phyloP scores from a whole-genome alignment of 1,140 invertebrate genomes.

The Listronotus oregonensis region DNA sequence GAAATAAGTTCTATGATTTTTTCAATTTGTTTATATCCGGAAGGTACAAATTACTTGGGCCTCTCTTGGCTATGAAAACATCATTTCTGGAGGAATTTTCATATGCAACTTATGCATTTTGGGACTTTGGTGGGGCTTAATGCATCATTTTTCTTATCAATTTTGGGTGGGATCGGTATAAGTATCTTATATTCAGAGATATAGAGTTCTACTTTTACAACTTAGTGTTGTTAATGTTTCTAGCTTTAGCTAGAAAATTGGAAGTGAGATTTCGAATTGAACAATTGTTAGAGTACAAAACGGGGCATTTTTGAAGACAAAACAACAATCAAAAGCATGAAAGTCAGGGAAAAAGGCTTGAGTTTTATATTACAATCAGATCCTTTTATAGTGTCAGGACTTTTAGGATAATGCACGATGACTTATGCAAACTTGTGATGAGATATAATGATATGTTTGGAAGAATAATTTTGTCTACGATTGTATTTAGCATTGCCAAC shows the following conservation, averaged over 20 bases:
- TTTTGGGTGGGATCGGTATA: conserved; percentile 26
- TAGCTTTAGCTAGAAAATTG: conserved; percentile 25
- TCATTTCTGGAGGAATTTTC: conserved; percentile 34
- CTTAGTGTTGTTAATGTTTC: conserved; percentile 17
- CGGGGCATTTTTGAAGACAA: conserved; percentile 26
- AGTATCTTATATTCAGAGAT: conserved; percentile 30
- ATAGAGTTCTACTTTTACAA: conserved; percentile 33
- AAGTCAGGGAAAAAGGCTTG: conserved; percentile 1
- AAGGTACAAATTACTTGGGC: conserved; percentile 29
- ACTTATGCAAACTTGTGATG: conserved; percentile 28
- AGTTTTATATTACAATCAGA: conserved; percentile 28
- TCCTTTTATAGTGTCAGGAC: conserved; percentile 34
- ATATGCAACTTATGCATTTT: conserved; percentile 32
- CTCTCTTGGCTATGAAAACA: conserved; percentile 23
- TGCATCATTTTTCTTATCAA: conserved; percentile 27
- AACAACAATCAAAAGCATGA: conserved; percentile 2
- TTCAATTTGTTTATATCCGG: conserved; percentile 29
- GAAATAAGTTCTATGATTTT: conserved; percentile 23
- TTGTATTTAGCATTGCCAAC: conserved; percentile 31
- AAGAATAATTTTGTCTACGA: conserved; percentile 24
- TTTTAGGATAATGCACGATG: conserved; percentile 31
- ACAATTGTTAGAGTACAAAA: conserved; percentile 29
- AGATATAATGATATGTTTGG: conserved; percentile 35
- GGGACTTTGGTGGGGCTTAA: conserved; percentile 17
- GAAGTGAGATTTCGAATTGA: conserved; percentile 36